These are phyloP conservation scores for Okamejei kenojei DNA, from an alignment of 2,797 vertebrate species.

Conservation along the genomic window DNA sequence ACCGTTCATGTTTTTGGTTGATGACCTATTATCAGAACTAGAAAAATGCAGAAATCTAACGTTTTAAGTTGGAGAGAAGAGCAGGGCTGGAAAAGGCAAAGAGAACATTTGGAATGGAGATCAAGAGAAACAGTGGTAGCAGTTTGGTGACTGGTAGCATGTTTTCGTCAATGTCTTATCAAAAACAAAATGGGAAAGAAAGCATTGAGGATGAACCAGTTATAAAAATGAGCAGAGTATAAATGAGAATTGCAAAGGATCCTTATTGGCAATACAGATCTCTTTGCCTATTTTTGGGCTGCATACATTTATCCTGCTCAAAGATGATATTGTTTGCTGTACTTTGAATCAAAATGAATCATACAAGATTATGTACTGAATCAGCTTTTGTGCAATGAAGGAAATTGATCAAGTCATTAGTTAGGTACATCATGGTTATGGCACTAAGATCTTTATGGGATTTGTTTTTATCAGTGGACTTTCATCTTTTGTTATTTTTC, in stretches of 20 bases:
- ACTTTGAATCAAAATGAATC: conserved; percentile 15
- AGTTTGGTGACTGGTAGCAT: too few relatives aligned
- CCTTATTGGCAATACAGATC: background rate
- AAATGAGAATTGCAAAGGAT: background rate
- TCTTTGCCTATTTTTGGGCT: background rate
- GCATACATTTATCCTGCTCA: background rate
- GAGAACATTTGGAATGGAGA: too few relatives aligned
- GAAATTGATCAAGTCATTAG: conserved; percentile 59
- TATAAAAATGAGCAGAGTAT: too few relatives aligned
- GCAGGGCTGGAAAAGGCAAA: too few relatives aligned
- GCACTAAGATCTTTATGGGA: conserved; percentile 34
- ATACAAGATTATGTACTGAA: conserved; percentile 53
- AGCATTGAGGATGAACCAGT: too few relatives aligned
- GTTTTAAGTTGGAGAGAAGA: too few relatives aligned
- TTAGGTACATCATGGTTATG: conserved; percentile 44
- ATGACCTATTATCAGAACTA: too few relatives aligned
- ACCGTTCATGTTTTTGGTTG: too few relatives aligned
- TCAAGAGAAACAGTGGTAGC: too few relatives aligned
- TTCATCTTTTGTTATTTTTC: conserved; percentile 1
- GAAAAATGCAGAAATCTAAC: too few relatives aligned
- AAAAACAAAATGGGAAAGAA: too few relatives aligned
- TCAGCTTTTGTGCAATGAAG: conserved; percentile 56
- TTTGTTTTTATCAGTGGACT: background rate
- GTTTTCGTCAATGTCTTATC: too few relatives aligned
- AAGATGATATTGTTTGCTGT: background rate